A percentile compares a stretch with the other conserved stretches of the same genome.
Evolutionary conservation across 1,140 invertebrate species (phyloP).

Genomic region (Polypedilum pembai): DNA sequence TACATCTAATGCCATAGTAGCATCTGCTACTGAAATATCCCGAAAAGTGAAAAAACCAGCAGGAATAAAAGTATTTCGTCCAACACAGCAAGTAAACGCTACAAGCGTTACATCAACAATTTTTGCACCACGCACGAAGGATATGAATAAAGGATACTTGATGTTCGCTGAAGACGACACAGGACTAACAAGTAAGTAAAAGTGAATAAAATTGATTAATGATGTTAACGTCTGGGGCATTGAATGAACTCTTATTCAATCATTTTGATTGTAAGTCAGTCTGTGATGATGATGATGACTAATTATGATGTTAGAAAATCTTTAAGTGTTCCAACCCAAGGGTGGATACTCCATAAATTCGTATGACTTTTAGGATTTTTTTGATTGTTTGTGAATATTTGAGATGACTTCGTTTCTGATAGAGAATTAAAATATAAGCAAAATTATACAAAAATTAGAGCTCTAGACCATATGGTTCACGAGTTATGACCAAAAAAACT

Average conservation of each 20-base stretch:
- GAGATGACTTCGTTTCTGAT: no score
- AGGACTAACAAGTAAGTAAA: conserved; percentile 70
- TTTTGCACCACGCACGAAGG: conserved; percentile 76
- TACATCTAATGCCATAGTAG: neutral
- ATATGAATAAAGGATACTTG: conserved; percentile 89
- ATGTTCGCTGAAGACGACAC: conserved; percentile 78
- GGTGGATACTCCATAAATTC: no score
- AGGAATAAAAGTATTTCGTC: conserved; percentile 24
- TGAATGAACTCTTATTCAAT: neutral
- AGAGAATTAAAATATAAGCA: no score
- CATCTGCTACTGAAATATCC: conserved; percentile 25
- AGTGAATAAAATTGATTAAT: neutral
- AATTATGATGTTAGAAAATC: no score
- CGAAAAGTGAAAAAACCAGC: conserved; percentile 28
- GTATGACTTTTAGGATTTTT: no score
- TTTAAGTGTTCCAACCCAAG: no score
- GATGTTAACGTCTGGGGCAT: neutral
- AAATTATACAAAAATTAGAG: no score
- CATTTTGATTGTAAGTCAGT: neutral
- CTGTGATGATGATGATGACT: no score
- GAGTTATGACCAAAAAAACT: no score
- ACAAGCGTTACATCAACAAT: conserved; percentile 43
- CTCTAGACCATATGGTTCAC: no score
- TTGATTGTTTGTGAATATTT: no score
- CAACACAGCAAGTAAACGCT: neutral